Base-by-base conservation (phyloP, 2,888 invertebrate genomes). In the Altica lythri region DNA sequence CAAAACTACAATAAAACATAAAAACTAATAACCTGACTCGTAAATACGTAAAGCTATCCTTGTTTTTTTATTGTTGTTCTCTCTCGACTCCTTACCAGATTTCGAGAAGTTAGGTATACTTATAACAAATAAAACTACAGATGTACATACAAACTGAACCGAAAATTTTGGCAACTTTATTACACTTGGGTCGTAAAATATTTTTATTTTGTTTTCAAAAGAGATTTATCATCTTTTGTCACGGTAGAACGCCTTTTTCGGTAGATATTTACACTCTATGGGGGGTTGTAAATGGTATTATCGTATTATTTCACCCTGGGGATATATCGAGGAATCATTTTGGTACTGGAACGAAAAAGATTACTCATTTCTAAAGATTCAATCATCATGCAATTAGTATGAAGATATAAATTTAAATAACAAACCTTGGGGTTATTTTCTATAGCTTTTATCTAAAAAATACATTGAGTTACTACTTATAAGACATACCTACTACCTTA, bases 201-300 rank as follows among this genome's bases (percentile, higher is more conserved):
- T 61, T 57, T 52, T 59, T 57, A 59, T 57, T 55, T 54, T 54
- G 57, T 55, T 57, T 54, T 52, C 50, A 32, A 52, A 46, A 17
- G 44, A 55, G 59, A 61, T 61, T 61, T 61, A 61, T 61, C 59
- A 53, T 59, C 59, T 57, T 61, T 61, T 57, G 61, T 55, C 57
- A 53, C 51, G 58, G 61, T 53, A 51, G 53, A 58, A 59, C 53
- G 58, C 54, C 53, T 53, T 51, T 53, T 60, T 59, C 40, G 47
- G 29, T 37, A 45, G 45, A 51, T 46, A 47, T 57, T 49, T 46
- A 22, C 51, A 40, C 38, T 25, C 32, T 16, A 46, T 34, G 25
- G 47, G 51, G 54, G 27, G 37, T 43, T n/a, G 37, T 37, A 42
- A 43, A 51, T 18, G 51, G n/a, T 27, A 50, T 55, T 55, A 50